phyloP scores from a whole-genome alignment of 2,113 vertebrate genomes.

The Trochalopteron elliotii region DNA sequence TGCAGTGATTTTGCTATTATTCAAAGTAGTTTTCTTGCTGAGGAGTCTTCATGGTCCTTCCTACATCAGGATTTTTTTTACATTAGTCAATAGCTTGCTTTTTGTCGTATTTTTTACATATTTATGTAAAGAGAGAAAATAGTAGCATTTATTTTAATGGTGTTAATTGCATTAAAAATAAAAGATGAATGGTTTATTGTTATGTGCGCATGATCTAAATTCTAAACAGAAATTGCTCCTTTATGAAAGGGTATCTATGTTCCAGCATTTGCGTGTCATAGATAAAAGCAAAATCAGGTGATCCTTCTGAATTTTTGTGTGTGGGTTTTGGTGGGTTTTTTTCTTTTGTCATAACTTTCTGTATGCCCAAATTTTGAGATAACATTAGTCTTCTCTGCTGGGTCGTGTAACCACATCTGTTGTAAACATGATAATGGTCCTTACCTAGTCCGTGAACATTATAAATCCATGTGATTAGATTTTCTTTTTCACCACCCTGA shows the following conservation, averaged over 20 bases:
- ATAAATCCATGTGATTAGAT: neutral
- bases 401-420: neutral
- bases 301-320: neutral
- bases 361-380: neutral
- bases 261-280: neutral
- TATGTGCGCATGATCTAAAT: neutral
- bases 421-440: neutral
- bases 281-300: neutral
- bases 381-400: neutral
- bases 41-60: neutral
- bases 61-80: neutral
- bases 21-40: neutral
- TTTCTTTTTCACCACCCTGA: neutral
- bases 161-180: neutral
- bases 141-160: neutral
- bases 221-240: neutral
- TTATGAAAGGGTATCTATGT: neutral
- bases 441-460: neutral
- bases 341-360: neutral
- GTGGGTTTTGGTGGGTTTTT: neutral
- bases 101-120: neutral
- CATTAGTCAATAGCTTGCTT: neutral
- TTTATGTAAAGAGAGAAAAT: neutral
- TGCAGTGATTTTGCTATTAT: neutral
- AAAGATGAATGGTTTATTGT: neutral